Evolutionary conservation across 2,113 vertebrate species (phyloP).

Genomic region (Zeus faber): DNA sequence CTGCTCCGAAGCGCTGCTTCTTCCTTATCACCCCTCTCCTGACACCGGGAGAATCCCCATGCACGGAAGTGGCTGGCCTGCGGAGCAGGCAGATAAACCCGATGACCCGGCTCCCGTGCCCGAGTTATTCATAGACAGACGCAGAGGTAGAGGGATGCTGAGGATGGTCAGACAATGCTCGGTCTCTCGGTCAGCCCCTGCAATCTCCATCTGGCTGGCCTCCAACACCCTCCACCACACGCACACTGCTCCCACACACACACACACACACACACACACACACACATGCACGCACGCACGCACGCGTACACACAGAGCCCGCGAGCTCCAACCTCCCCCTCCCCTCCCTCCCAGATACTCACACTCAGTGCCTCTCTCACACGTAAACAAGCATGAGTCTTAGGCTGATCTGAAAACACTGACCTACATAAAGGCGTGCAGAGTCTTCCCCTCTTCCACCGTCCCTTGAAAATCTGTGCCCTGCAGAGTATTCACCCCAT

Average conservation of each 20-base stretch:
- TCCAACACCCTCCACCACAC: slow-evolving; percentile 38
- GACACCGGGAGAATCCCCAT: slow-evolving; percentile 8
- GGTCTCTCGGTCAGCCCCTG: slow-evolving; percentile 48
- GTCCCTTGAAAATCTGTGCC: neutral
- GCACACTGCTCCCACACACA: slow-evolving; percentile 8
- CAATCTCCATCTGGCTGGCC: slow-evolving; percentile 68
- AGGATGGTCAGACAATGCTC: slow-evolving; percentile 60
- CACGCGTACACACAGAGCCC: slow-evolving; percentile 43
- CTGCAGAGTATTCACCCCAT: slow-evolving; percentile 7
- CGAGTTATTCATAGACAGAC: slow-evolving; percentile 38
- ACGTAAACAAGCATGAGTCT: slow-evolving; percentile 76
- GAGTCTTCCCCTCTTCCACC: slow-evolving; percentile 41
- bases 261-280: slow-evolving; percentile 22
- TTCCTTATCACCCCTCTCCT: slow-evolving; percentile 21
- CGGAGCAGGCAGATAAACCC: slow-evolving; percentile 28
- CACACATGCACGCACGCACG: slow-evolving; percentile 27
- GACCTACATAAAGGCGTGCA: slow-evolving; percentile 72
- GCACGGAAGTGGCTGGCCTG: slow-evolving; percentile 4
- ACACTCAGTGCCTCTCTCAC: slow-evolving; percentile 53
- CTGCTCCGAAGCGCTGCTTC: slow-evolving; percentile 25
- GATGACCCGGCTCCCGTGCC: slow-evolving; percentile 21
- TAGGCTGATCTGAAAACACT: slow-evolving; percentile 70
- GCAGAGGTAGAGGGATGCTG: slow-evolving; percentile 42
- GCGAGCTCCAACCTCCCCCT: too few relatives aligned
- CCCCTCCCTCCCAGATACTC: slow-evolving; percentile 40